phyloP scores from a whole-genome alignment of 2,113 vertebrate genomes.

The Passer domesticus region DNA sequence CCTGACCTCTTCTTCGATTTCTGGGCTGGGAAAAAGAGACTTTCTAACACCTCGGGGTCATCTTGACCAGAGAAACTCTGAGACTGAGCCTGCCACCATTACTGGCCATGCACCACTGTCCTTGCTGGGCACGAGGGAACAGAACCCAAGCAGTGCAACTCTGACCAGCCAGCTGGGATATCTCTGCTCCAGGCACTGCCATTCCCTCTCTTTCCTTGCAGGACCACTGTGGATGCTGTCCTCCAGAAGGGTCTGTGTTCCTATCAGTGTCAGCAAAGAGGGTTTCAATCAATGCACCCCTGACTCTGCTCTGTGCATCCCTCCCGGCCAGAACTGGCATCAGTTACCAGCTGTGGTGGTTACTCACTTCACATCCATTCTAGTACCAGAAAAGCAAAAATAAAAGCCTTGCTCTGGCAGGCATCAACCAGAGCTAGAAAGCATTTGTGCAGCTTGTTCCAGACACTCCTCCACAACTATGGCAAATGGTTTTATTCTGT shows the following conservation, averaged over 20 bases:
- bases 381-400: not conserved
- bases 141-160: not conserved
- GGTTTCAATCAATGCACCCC: not conserved
- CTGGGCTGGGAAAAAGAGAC: no score
- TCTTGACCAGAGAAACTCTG: no score
- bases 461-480: not conserved
- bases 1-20: no score
- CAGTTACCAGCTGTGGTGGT: not conserved
- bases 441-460: not conserved
- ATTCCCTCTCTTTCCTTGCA: not conserved
- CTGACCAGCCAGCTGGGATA: not conserved
- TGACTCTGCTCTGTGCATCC: not conserved
- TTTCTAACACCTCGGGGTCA: no score
- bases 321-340: not conserved
- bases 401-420: constrained; percentile 27
- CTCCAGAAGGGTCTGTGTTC: accelerated
- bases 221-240: not conserved
- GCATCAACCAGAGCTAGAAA: constrained; percentile 1
- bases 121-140: accelerated
- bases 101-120: not conserved
- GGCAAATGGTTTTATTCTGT: not conserved
- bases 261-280: not conserved
- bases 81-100: not conserved
- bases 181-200: not conserved
- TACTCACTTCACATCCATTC: not conserved